A percentile compares a stretch with the other conserved stretches of the same genome.
Evolutionary conservation across 2,888 invertebrate species (phyloP).

Genomic region (Acanthosoma haemorrhoidale): DNA sequence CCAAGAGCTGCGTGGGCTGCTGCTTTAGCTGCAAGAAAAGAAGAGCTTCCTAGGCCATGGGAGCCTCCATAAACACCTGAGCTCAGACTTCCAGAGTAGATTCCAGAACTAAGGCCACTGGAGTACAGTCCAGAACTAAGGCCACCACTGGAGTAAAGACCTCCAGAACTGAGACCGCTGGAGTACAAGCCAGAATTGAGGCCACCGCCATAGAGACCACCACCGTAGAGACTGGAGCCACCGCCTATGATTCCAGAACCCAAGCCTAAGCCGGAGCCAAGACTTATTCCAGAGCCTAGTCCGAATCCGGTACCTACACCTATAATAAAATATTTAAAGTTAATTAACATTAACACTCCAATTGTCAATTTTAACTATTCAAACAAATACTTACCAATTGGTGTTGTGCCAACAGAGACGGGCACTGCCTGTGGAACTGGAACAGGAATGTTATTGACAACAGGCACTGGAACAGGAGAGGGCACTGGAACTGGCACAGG

Average conservation of each 20-base stretch:
- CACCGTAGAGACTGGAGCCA: neutral
- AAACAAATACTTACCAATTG: neutral
- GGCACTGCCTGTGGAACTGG: constrained; percentile 36
- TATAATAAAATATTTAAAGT: no score
- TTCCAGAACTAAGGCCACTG: neutral
- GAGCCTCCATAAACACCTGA: neutral
- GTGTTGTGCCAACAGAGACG: neutral
- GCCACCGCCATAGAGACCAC: no score
- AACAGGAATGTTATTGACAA: constrained; percentile 45
- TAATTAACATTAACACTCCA: neutral
- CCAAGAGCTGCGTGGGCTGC: no score
- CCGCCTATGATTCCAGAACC: neutral
- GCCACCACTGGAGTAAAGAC: neutral
- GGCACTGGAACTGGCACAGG: constrained; percentile 52
- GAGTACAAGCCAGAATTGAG: neutral
- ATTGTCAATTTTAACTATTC: neutral
- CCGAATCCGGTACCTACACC: neutral
- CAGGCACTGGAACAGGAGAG: constrained; percentile 42
- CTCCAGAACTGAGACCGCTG: neutral
- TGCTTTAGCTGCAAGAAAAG: neutral
- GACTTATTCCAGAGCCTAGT: neutral
- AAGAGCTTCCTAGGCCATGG: neutral
- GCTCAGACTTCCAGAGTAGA: neutral
- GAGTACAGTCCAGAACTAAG: neutral
- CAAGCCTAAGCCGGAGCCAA: neutral